These are phyloP conservation scores for Lasiommata megera DNA, from an alignment of 2,888 invertebrate species.

Conservation along the genomic window DNA sequence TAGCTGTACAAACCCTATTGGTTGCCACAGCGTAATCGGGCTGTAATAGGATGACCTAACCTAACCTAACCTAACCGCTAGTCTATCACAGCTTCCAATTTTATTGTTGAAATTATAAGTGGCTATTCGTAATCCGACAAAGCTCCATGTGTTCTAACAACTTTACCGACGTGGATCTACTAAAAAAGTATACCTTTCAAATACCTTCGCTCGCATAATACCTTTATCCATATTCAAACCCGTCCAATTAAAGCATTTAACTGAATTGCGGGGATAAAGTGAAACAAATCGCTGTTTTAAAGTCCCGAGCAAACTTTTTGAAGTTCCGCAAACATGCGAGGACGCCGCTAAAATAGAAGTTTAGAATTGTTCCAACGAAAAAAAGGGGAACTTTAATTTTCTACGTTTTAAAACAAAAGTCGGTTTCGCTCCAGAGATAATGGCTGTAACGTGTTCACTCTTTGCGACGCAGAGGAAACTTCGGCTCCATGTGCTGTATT, in stretches of 20 bases:
- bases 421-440: slow-evolving; percentile 57
- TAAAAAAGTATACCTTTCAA: neutral
- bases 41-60: too few relatives aligned
- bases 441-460: slow-evolving; percentile 65
- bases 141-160: too few relatives aligned
- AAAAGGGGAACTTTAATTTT: slow-evolving; percentile 76
- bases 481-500: neutral
- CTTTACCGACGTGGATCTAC: too few relatives aligned
- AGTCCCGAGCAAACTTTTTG: slow-evolving; percentile 65
- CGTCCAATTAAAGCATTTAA: slow-evolving; percentile 65
- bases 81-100: too few relatives aligned
- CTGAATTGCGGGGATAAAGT: slow-evolving; percentile 56
- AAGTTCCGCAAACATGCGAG: slow-evolving; percentile 77
- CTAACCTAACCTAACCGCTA: too few relatives aligned
- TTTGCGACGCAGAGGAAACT: slow-evolving; percentile 26
- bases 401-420: slow-evolving; percentile 76
- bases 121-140: too few relatives aligned
- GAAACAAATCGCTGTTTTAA: slow-evolving; percentile 64
- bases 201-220: neutral
- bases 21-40: too few relatives aligned
- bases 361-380: slow-evolving; percentile 72
- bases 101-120: too few relatives aligned
- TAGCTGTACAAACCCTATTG: too few relatives aligned
- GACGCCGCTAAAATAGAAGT: slow-evolving; percentile 76
- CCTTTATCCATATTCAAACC: slow-evolving; percentile 1